These are phyloP conservation scores for Syngnathus floridae DNA, from an alignment of 2,113 vertebrate genomes.

Conservation along the genomic window DNA sequence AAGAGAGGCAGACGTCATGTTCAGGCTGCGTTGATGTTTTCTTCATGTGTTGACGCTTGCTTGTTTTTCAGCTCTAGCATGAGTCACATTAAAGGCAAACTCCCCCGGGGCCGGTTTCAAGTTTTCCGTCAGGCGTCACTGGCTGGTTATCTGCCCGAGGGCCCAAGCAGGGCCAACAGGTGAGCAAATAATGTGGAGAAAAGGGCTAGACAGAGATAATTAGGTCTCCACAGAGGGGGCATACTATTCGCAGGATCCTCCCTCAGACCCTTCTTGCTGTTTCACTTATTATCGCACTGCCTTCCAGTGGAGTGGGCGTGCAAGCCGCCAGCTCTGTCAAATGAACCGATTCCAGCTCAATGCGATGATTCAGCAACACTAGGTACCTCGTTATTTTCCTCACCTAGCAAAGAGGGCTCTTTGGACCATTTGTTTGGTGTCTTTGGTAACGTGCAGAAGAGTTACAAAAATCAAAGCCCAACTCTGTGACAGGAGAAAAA, in stretches of 20 bases:
- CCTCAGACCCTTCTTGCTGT: constrained; percentile 40
- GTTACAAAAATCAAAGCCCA: constrained; percentile 18
- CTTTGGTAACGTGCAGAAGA: constrained; percentile 25
- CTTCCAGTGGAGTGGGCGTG: constrained; percentile 25
- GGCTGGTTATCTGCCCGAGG: constrained; percentile 12
- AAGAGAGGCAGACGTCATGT: background rate
- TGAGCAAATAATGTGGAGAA: constrained; percentile 38
- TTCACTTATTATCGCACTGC: constrained; percentile 44
- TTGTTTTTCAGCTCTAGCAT: constrained; percentile 8
- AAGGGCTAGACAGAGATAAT: constrained; percentile 44
- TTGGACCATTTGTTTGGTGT: constrained; percentile 33
- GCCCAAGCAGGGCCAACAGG: constrained; percentile 27
- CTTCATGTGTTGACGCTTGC: constrained; percentile 3
- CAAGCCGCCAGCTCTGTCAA: constrained; percentile 29
- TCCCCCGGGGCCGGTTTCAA: background rate
- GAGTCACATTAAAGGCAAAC: constrained; percentile 6
- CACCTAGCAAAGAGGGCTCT: constrained; percentile 29
- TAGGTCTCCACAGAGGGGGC: constrained; percentile 33
- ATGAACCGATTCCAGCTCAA: constrained; percentile 20
- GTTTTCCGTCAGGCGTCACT: constrained; percentile 14
- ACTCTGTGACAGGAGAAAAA: constrained; percentile 11
- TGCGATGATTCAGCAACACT: constrained; percentile 45
- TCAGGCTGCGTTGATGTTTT: background rate
- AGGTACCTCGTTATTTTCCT: constrained; percentile 54
- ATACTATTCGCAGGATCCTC: constrained; percentile 38